These are phyloP conservation scores for Tenthredo mesomela DNA, from an alignment of 2,888 invertebrate genomes.

Conservation along the genomic window DNA sequence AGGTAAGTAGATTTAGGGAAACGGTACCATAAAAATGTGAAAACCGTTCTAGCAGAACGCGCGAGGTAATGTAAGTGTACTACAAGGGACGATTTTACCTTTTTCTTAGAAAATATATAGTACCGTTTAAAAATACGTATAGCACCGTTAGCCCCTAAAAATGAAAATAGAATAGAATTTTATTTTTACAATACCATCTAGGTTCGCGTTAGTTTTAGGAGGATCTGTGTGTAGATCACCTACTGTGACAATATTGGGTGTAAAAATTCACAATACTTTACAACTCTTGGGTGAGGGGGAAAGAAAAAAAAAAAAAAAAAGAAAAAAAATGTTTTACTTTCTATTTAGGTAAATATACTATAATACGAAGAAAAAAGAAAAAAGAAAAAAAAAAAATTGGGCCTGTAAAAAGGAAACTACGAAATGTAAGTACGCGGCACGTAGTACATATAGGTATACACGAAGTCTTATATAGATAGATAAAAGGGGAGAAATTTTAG, in stretches of 20 bases:
- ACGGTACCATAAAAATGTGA: slow-evolving; percentile 36
- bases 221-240: neutral
- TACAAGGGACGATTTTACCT: neutral
- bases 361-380: neutral
- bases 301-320: neutral
- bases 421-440: too few relatives aligned
- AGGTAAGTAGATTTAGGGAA: neutral
- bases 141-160: slow-evolving; percentile 48
- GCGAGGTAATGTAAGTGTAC: neutral
- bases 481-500: neutral
- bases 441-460: too few relatives aligned
- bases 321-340: slow-evolving; percentile 7
- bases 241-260: neutral
- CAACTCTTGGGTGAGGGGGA: neutral
- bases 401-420: slow-evolving; percentile 20
- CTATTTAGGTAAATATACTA: neutral
- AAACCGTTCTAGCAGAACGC: neutral
- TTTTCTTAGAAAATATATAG: neutral
- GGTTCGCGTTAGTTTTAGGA: neutral
- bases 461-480: neutral
- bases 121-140: slow-evolving; percentile 43
- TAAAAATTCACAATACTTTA: neutral
- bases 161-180: neutral
- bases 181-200: slow-evolving; percentile 34
- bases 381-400: slow-evolving; percentile 9